Conservation (phyloP, 2,113 vertebrate species). For the Rafetus swinhoei region DNA sequence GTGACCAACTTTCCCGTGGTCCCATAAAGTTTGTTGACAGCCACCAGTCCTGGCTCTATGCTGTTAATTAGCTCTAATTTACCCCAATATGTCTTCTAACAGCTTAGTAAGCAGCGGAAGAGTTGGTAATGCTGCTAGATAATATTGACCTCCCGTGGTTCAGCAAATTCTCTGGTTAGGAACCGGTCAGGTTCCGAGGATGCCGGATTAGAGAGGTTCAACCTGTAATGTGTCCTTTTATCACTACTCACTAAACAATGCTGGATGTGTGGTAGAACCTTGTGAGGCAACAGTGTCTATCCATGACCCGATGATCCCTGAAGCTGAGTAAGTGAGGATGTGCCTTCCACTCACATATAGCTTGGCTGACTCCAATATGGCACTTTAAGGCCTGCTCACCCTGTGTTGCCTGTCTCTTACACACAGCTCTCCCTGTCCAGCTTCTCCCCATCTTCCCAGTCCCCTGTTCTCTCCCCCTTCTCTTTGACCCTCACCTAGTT, state of each 20-base stretch:
- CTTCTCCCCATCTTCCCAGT: background rate
- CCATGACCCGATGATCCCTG: background rate
- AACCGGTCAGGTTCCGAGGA: too few species aligned
- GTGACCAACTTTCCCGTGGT: too few species aligned
- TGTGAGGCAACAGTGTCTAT: background rate
- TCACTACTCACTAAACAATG: background rate
- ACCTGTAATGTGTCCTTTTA: slow-evolving; percentile 45
- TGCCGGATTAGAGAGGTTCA: too few species aligned
- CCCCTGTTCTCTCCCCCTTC: background rate
- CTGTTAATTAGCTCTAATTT: too few species aligned
- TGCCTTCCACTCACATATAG: background rate
- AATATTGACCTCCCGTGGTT: too few species aligned
- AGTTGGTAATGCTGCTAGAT: too few species aligned
- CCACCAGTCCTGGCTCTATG: too few species aligned
- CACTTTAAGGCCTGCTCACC: background rate
- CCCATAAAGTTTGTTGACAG: too few species aligned
- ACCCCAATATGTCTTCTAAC: too few species aligned
- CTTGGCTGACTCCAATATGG: accelerated
- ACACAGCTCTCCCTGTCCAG: background rate
- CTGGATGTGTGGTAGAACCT: background rate
- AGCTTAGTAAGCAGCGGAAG: too few species aligned
- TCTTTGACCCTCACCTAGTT: background rate
- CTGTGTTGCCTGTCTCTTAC: background rate
- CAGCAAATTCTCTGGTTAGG: too few species aligned
- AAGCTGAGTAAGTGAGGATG: accelerated